These are phyloP conservation scores for Zosterops pallidus DNA, from an alignment of 2,113 vertebrate species.

Conservation along the genomic window DNA sequence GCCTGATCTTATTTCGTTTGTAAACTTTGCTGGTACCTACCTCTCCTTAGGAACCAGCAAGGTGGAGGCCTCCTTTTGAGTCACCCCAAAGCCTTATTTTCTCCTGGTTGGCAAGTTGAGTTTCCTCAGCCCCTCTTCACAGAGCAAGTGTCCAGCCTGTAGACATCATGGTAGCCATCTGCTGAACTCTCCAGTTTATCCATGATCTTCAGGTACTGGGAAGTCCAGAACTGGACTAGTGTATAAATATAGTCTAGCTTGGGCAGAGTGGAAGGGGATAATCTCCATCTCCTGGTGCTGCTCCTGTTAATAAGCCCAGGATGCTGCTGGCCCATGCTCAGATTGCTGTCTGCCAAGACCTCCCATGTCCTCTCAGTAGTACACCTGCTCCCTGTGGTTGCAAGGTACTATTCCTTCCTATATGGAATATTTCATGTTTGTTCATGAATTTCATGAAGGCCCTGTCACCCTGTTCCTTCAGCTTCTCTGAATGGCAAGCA, in stretches of 20 bases:
- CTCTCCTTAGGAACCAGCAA: neutral
- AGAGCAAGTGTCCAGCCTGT: neutral
- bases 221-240: neutral
- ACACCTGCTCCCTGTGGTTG: neutral
- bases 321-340: neutral
- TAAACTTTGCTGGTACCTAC: neutral
- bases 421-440: fast-evolving
- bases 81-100: neutral
- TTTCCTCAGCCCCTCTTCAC: neutral
- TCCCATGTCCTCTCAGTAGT: neutral
- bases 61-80: neutral
- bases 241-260: neutral
- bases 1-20: neutral
- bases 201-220: neutral
- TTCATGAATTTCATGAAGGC: neutral
- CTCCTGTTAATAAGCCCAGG: neutral
- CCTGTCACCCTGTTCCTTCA: neutral
- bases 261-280: neutral
- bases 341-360: neutral
- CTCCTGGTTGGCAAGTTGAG: neutral
- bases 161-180: neutral
- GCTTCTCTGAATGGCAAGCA: neutral
- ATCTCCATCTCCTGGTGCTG: neutral
- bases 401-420: neutral
- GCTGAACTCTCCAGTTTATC: neutral